These are phyloP conservation scores for Drosophila bunnanda DNA, from an alignment of 2,888 invertebrate genomes.

Conservation along the genomic window DNA sequence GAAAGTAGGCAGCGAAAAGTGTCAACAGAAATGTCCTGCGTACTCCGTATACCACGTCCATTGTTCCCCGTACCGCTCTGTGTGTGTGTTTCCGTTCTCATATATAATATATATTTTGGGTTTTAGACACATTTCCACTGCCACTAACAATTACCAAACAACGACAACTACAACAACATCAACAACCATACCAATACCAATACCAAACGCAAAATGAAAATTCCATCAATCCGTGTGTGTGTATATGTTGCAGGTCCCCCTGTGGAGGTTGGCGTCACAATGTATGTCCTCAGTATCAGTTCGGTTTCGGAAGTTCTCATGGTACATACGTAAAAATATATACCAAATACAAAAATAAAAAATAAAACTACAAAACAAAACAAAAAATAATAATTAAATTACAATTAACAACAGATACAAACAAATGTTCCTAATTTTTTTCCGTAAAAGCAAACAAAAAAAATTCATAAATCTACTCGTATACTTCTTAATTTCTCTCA, in stretches of 20 bases:
- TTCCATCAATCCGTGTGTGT: conserved; percentile 82
- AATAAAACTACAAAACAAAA: conserved; percentile 26
- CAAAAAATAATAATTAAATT: conserved; percentile 27
- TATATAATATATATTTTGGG: conserved; percentile 40
- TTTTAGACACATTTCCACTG: conserved; percentile 43
- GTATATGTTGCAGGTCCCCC: conserved; percentile 94
- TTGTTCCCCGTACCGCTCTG: conserved; percentile 39
- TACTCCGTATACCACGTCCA: conserved; percentile 12
- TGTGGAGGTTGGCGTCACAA: conserved; percentile 98
- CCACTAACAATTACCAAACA: conserved; percentile 27
- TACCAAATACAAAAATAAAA: conserved; percentile 44
- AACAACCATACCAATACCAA: conserved; percentile 39
- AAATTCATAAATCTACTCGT: conserved; percentile 57
- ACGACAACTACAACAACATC: conserved; percentile 41
- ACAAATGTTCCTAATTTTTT: conserved; percentile 36
- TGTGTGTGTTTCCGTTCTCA: conserved; percentile 53
- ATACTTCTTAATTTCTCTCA: conserved; percentile 53
- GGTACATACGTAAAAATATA: conserved; percentile 87
- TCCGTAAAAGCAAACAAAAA: conserved; percentile 37
- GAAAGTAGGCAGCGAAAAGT: conserved; percentile 41
- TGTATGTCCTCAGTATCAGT: conserved; percentile 99
- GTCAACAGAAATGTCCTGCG: conserved; percentile 29
- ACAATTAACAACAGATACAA: conserved; percentile 54
- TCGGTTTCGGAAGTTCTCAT: conserved; percentile 99
- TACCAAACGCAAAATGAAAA: conserved; percentile 46